Conservation (phyloP, 2,888 invertebrate genomes). For the Parelbella ahira region DNA sequence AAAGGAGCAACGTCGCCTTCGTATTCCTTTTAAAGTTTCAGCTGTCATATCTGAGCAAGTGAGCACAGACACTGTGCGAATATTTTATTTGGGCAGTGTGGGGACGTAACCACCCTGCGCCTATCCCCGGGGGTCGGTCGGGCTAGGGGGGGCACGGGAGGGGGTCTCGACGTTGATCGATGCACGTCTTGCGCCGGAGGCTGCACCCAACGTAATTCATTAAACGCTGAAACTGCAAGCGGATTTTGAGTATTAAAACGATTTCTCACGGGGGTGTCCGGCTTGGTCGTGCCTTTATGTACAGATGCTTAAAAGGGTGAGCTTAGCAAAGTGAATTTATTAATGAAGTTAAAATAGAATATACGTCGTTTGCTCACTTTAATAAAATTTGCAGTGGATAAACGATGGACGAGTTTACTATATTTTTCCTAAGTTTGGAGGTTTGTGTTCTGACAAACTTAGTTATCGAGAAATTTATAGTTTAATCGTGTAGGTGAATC, state of each 20-base stretch:
- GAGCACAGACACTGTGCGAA: conserved; percentile 60
- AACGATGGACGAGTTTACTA: conserved; percentile 1
- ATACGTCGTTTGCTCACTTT: conserved; percentile 8
- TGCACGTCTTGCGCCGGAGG: conserved; percentile 83
- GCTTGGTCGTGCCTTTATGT: conserved; percentile 59
- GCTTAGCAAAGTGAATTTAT: conserved; percentile 61
- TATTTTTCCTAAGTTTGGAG: too few relatives aligned
- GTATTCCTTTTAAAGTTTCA: conserved; percentile 48
- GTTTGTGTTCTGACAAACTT: too few relatives aligned
- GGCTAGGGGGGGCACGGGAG: conserved; percentile 33
- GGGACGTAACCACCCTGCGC: conserved; percentile 59
- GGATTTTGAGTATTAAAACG: conserved; percentile 80
- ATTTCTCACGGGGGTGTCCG: conserved; percentile 77
- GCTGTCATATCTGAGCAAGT: conserved; percentile 61
- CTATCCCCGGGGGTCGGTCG: conserved; percentile 47
- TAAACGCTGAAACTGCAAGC: conserved; percentile 79
- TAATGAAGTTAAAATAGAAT: conserved; percentile 51
- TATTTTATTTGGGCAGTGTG: conserved; percentile 78
- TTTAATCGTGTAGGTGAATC: too few relatives aligned
- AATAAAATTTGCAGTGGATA: conserved; percentile 15
- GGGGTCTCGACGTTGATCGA: conserved; percentile 81
- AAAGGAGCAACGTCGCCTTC: conserved; percentile 28
- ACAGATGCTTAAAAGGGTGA: conserved; percentile 45
- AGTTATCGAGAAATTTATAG: too few relatives aligned
- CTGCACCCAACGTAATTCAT: conserved; percentile 81